Evolutionary conservation across 1,140 invertebrate species (phyloP), one percentile per base, ranked within the genome.

Genomic region (Leptonema lineaticorne): DNA sequence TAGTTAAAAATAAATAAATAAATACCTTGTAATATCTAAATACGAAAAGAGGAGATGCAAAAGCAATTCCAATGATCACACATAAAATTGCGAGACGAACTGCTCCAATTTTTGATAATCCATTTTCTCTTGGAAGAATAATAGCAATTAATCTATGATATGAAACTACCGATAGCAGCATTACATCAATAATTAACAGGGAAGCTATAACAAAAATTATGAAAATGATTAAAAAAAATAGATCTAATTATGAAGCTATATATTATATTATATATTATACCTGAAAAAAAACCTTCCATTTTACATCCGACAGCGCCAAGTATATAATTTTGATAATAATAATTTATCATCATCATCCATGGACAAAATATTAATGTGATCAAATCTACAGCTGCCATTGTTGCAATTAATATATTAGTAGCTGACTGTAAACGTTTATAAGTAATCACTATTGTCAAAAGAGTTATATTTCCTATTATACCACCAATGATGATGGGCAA

Each of bases 131-230:
- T 11, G 92, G 90, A 68, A 91, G 80, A 0, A 90, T 88, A 24
- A 94, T 90, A 5, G 91, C 90, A 7, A 91, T 87, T 14, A 94
- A 83, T 20, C 92, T 83, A 76, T 95, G 92, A 63, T 92, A 89
- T n/a, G 89, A 93, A 28, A 95, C 90, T 3, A 87, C 83, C 16
- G 91, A 89, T 46, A 95, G 81, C 30, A 89, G 92, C 46, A 91
- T 87, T 0, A 94, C 90, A 59, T 88, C 89, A 2, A 87, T 85
- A 29, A 93, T 77, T 2, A 92, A 79, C 50, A 90, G 82, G 2
- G 86, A 81, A 56, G 85, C 88, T 88, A 74, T 70, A 82, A 8
- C 7, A n/a, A n/a, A n/a, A n/a, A n/a, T n/a, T n/a, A n/a, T n/a
- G n/a, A n/a, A n/a, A n/a, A n/a, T n/a, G n/a, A 8, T 37, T n/a